These are phyloP conservation scores for Scaptomyza parva DNA, from an alignment of 2,888 invertebrate genomes.

Conservation along the genomic window DNA sequence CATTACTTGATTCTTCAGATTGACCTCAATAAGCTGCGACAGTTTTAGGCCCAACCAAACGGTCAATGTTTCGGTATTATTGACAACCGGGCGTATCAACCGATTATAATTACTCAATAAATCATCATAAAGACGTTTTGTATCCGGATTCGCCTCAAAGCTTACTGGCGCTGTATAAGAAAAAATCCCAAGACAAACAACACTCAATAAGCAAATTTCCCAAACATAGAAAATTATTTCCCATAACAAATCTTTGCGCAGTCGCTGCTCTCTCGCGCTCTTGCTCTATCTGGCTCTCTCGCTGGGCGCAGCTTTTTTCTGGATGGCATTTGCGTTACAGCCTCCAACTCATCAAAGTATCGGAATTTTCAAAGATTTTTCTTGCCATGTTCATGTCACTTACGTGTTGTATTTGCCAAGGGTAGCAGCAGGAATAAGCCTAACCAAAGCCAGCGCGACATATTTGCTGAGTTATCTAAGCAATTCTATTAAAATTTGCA, in stretches of 20 bases:
- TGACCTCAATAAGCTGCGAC: constrained; percentile 96
- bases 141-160: constrained; percentile 95
- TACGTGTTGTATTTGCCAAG: constrained; percentile 72
- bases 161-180: constrained; percentile 81
- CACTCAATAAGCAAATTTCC: not conserved
- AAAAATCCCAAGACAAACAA: constrained; percentile 21
- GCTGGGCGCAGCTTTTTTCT: constrained; percentile 54
- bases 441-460: constrained; percentile 67
- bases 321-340: constrained; percentile 58
- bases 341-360: constrained; percentile 47
- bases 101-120: constrained; percentile 97
- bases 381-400: constrained; percentile 36
- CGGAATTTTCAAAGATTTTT: constrained; percentile 66
- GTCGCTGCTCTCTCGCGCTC: constrained; percentile 36
- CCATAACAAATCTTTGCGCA: constrained; percentile 74
- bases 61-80: constrained; percentile 95
- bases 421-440: constrained; percentile 63
- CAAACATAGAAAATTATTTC: constrained; percentile 19
- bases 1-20: constrained; percentile 96
- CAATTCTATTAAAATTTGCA: constrained; percentile 8
- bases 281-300: constrained; percentile 5
- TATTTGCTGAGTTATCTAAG: constrained; percentile 37
- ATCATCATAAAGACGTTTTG: constrained; percentile 97
- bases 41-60: constrained; percentile 96
- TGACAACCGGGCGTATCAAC: constrained; percentile 96